A percentile compares a stretch with the other conserved stretches of the same genome.
These are phyloP conservation scores for Myripristis murdjan DNA, from an alignment of 2,797 vertebrate genomes.

Conservation along the genomic window DNA sequence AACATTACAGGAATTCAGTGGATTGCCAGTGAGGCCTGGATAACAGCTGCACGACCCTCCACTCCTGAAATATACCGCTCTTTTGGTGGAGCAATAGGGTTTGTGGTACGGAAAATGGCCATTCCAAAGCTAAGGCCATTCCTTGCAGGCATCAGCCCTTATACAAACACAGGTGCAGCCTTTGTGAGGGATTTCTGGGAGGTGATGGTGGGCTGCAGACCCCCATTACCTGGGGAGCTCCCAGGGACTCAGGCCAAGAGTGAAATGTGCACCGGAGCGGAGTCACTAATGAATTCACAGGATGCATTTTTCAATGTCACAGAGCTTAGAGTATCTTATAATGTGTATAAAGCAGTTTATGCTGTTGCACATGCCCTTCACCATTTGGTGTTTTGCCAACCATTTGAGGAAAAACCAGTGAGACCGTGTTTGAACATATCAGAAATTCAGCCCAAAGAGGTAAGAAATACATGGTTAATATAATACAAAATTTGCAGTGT, in stretches of 20 bases:
- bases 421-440: conserved; percentile 71
- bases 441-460: conserved; percentile 73
- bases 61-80: conserved; percentile 80
- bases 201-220: conserved; percentile 77
- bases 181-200: conserved; percentile 85
- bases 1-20: conserved; percentile 87
- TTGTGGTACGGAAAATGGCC: conserved; percentile 80
- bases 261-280: conserved; percentile 75
- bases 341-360: conserved; percentile 87
- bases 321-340: conserved; percentile 83
- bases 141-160: conserved; percentile 76
- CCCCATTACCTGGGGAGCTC: conserved; percentile 17
- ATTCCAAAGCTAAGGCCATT: conserved; percentile 81
- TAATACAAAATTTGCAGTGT: no score
- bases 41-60: conserved; percentile 80
- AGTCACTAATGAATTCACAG: conserved; percentile 67
- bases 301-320: conserved; percentile 82
- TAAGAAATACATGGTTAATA: conserved; percentile 40
- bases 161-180: conserved; percentile 53
- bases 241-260: neutral
- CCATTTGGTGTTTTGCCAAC: conserved; percentile 74
- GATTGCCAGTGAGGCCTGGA: conserved; percentile 88
- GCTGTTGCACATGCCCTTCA: conserved; percentile 84
- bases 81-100: conserved; percentile 84
- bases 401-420: conserved; percentile 19